phyloP scores from a whole-genome alignment of 2,888 invertebrate genomes.

The Cerceris rybyensis region DNA sequence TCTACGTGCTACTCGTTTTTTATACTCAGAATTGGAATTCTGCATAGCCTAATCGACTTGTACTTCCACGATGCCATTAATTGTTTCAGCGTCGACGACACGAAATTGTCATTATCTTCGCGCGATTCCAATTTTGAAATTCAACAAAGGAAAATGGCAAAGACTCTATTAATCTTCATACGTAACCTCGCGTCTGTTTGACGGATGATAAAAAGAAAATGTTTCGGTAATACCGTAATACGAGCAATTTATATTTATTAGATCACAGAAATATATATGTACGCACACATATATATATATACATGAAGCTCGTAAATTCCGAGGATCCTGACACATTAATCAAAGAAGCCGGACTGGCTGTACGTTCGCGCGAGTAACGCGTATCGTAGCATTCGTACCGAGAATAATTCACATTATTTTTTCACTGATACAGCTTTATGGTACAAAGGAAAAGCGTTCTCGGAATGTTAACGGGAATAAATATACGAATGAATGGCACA shows the following conservation, averaged over 20 bases:
- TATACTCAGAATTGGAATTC: too few relatives aligned
- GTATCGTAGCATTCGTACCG: constrained; percentile 30
- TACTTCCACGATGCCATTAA: too few relatives aligned
- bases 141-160: too few relatives aligned
- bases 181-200: not conserved
- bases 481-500: constrained; percentile 21
- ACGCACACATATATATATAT: not conserved
- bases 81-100: not conserved
- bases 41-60: too few relatives aligned
- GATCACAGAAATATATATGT: not conserved
- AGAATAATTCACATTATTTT: constrained; percentile 42
- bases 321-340: not conserved
- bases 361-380: not conserved
- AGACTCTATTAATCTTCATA: not conserved
- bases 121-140: not conserved
- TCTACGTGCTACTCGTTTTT: too few relatives aligned
- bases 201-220: not conserved
- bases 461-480: constrained; percentile 46
- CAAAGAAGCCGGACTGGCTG: not conserved
- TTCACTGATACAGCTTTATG: constrained; percentile 1
- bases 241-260: not conserved
- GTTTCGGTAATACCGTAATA: not conserved
- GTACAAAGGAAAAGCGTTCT: not conserved
- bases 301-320: not conserved
- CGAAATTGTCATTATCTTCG: not conserved